Evolutionary conservation across 2,888 invertebrate species (phyloP).

Genomic region (Archaeoteleia sp.): DNA sequence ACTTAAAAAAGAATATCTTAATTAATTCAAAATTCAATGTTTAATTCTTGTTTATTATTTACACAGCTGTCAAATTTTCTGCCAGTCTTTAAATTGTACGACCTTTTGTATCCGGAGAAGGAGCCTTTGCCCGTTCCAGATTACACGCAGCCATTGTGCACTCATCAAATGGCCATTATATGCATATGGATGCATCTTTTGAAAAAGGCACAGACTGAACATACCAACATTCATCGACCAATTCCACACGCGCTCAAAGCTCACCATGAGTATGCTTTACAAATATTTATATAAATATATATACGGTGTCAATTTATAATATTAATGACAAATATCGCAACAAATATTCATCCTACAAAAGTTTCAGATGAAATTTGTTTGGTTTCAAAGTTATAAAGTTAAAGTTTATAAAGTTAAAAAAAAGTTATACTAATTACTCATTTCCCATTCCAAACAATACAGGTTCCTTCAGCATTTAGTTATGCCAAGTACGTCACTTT

Average conservation of each 20-base stretch:
- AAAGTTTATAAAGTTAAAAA: no score
- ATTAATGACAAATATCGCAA: background rate
- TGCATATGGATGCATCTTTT: slow-evolving; percentile 98
- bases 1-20: no score
- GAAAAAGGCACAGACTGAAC: slow-evolving; percentile 93
- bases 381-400: no score
- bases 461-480: slow-evolving; percentile 91
- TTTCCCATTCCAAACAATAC: slow-evolving; percentile 52
- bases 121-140: slow-evolving; percentile 94
- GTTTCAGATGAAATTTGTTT: no score
- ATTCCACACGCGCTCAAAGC: slow-evolving; percentile 88
- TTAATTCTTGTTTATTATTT: slow-evolving; percentile 12
- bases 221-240: slow-evolving; percentile 84
- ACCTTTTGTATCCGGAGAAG: slow-evolving; percentile 93
- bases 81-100: slow-evolving; percentile 92
- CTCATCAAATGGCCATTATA: slow-evolving; percentile 94
- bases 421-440: no score
- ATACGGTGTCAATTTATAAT: no score
- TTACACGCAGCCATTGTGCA: slow-evolving; percentile 88
- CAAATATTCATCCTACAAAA: no score
- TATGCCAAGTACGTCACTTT: slow-evolving; percentile 83
- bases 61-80: slow-evolving; percentile 59
- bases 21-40: background rate
- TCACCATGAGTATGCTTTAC: slow-evolving; percentile 84
- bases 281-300: no score